Conservation (phyloP, 35 echinoderm and acorn worm species). For the Strongylocentrotus purpuratus region DNA sequence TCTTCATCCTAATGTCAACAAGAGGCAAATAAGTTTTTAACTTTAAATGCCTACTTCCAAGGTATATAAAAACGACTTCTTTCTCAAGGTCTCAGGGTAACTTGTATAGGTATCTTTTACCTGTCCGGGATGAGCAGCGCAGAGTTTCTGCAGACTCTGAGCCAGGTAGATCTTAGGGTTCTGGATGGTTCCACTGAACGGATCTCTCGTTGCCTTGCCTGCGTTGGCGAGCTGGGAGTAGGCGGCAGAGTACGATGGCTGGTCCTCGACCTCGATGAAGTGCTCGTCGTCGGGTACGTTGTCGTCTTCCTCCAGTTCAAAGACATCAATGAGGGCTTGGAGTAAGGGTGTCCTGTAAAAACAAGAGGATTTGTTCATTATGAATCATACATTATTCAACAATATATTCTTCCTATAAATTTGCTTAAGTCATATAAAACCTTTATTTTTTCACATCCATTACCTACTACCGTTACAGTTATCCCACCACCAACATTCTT, state of each 20-base stretch:
- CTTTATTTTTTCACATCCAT: too few species aligned
- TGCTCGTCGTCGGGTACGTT: constrained; percentile 94
- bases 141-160: constrained; percentile 76
- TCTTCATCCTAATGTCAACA: too few species aligned
- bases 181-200: constrained; percentile 73
- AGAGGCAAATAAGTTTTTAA: too few species aligned
- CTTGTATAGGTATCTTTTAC: constrained; percentile 20
- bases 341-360: constrained; percentile 78
- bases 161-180: constrained; percentile 86
- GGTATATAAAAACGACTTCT: too few species aligned
- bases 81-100: too few species aligned
- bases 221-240: constrained; percentile 91
- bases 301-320: constrained; percentile 96
- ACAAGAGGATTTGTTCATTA: neutral
- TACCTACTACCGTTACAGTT: too few species aligned
- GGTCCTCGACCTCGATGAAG: constrained; percentile 98
- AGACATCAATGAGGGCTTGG: constrained; percentile 92
- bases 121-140: constrained; percentile 74
- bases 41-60: too few species aligned
- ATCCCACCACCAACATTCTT: too few species aligned
- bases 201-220: constrained; percentile 82
- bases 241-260: constrained; percentile 80
- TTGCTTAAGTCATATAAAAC: too few species aligned
- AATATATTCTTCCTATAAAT: too few species aligned
- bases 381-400: too few species aligned